Percentiles rank a stretch among this genome's conserved stretches.
These are phyloP conservation scores for Lophochroa leadbeateri DNA, from an alignment of 2,113 vertebrate genomes.

Conservation along the genomic window DNA sequence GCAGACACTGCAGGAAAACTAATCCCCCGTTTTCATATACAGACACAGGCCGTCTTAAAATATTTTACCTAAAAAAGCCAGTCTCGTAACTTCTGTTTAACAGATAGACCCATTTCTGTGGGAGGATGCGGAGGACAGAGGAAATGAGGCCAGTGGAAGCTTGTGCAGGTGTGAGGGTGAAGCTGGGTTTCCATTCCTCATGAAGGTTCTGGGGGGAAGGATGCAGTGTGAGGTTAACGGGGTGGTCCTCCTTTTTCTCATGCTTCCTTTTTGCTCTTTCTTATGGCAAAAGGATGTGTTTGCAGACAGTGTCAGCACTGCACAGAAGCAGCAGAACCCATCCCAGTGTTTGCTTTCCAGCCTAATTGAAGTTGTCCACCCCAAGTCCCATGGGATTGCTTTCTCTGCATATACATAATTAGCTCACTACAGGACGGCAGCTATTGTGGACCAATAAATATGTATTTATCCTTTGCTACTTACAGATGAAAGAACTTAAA, in stretches of 20 bases:
- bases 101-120: conserved; percentile 4
- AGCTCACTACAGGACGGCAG: neutral
- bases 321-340: neutral
- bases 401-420: neutral
- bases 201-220: neutral
- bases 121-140: conserved; percentile 43
- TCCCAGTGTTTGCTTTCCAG: neutral
- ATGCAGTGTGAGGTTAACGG: rapidly evolving
- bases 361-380: neutral
- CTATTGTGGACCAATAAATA: neutral
- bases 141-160: conserved; percentile 31
- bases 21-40: neutral
- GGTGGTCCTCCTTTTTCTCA: neutral
- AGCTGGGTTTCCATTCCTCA: neutral
- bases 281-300: neutral
- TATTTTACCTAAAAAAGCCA: neutral
- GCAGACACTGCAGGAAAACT: neutral
- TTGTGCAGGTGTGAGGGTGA: conserved; percentile 26
- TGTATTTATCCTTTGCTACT: neutral
- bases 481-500: neutral
- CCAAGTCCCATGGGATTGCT: neutral
- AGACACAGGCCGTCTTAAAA: conserved; percentile 3
- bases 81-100: neutral
- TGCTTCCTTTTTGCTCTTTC: neutral
- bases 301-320: neutral